A percentile compares a stretch with the other conserved stretches of the same genome.
Evolutionary conservation across 2,888 invertebrate species (phyloP).

Genomic region (Epinotia brunnichana): DNA sequence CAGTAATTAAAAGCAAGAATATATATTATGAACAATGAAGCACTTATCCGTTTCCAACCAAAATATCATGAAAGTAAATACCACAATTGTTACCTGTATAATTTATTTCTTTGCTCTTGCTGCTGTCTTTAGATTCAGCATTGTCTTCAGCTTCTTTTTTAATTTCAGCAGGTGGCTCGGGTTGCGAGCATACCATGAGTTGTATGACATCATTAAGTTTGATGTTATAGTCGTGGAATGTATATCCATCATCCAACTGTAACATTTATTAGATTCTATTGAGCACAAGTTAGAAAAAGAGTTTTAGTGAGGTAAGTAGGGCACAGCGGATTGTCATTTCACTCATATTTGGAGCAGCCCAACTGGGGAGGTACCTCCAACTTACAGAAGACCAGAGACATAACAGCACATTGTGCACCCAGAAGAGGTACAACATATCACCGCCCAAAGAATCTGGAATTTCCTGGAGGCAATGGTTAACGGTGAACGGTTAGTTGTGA

Average conservation of each 20-base stretch:
- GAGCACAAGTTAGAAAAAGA: neutral
- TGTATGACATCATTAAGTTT: constrained; percentile 90
- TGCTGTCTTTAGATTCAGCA: constrained; percentile 49
- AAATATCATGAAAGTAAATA: neutral
- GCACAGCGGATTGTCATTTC: too few relatives aligned
- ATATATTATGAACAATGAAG: too few relatives aligned
- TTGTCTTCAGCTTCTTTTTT: constrained; percentile 45
- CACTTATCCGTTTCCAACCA: neutral
- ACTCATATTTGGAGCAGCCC: too few relatives aligned
- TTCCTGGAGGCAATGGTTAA: too few relatives aligned
- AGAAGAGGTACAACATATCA: too few relatives aligned
- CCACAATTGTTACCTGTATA: constrained; percentile 53
- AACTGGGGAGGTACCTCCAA: too few relatives aligned
- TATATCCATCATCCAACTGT: constrained; percentile 88
- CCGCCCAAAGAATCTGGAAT: too few relatives aligned
- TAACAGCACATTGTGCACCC: too few relatives aligned
- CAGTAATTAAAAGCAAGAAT: too few relatives aligned
- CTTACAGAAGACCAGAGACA: too few relatives aligned
- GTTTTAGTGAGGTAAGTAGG: too few relatives aligned
- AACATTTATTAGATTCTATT: constrained; percentile 50
- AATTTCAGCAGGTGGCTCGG: constrained; percentile 46
- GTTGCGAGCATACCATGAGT: constrained; percentile 79
- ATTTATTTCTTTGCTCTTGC: constrained; percentile 51
- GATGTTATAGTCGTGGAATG: constrained; percentile 90
- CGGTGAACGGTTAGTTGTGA: too few relatives aligned